phyloP scores from a whole-genome alignment of 2,888 invertebrate species.

The Nomada goodeniana region DNA sequence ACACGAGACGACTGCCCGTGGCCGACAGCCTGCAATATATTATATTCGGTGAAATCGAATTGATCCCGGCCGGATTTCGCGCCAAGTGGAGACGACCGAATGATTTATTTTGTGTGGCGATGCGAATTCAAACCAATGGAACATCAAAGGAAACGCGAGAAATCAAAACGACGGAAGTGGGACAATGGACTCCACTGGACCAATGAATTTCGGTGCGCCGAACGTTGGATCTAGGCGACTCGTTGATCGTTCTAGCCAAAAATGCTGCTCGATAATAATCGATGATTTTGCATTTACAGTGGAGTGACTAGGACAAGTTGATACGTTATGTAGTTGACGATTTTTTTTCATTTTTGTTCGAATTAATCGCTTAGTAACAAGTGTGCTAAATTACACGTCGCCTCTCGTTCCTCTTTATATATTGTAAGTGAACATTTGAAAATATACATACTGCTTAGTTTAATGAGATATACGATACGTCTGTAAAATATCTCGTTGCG shows the following conservation, averaged over 20 bases:
- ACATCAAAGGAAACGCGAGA: slow-evolving; percentile 66
- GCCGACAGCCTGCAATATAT: slow-evolving; percentile 38
- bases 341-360: too few species aligned
- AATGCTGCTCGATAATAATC: not conserved
- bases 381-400: too few species aligned
- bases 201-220: slow-evolving; percentile 45
- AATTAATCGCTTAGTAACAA: too few species aligned
- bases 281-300: not conserved
- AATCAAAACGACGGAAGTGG: slow-evolving; percentile 68
- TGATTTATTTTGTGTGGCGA: slow-evolving; percentile 65
- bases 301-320: too few species aligned
- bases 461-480: too few species aligned
- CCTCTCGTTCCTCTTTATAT: too few species aligned
- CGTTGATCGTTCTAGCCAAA: slow-evolving; percentile 4
- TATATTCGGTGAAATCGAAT: slow-evolving; percentile 59
- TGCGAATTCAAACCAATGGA: slow-evolving; percentile 54
- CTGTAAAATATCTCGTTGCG: too few species aligned
- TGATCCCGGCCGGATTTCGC: slow-evolving; percentile 62
- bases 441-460: too few species aligned
- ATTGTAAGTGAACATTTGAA: too few species aligned
- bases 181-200: slow-evolving; percentile 61
- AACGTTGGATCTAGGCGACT: not conserved
- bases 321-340: too few species aligned
- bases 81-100: slow-evolving; percentile 59
- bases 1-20: not conserved